Evolutionary conservation across 1,140 invertebrate species (phyloP), one percentile per base, ranked within the genome.

Genomic region (Macrobrachium nipponense): DNA sequence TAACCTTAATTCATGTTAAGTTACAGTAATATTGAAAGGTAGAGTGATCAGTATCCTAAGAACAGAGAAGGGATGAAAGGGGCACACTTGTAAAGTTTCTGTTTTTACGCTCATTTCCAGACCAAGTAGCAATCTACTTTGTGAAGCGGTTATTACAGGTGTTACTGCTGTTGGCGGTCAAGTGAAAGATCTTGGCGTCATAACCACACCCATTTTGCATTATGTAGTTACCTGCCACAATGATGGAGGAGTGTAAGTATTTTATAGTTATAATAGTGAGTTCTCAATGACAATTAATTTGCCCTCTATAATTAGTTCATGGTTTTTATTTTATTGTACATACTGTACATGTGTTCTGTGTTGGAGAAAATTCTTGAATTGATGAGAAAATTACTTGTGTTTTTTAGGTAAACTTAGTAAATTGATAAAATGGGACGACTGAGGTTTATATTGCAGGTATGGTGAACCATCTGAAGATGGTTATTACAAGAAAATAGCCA

Each of bases 201-300:
- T 98, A 11, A 97, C 96, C 7, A 99, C 98, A 0, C 98, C 98
- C 5, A 96, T 98, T 91, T 92, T 99, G 11, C 98, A 99, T 91
- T 99, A 95, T 91, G 94, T 97, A 89, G 97, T 99, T 0, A 93
- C 93, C 62, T 96, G 95, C 90, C 91, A 92, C n/a, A 98, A 98
- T 89, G 92, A 94, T 6, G 93, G 94, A 81, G 92, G 92, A 20
- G 90, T 90, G 0, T 89, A 60, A 85, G 80, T 87, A 66, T 4
- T 62, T 23, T 17, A 27, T 51, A 59, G 20, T 82, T n/a, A 36
- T 51, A 51, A 44, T 23, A 70, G 20, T 81, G 4, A 79, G 8
- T 17, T 77, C 14, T 44, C 11, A 5, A 77, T 77, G 17, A 6
- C 18, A 14, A n/a, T 20, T 8, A 66, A 66, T 20, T 66, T 14